Evolutionary conservation across 2,113 vertebrate species (phyloP).

Genomic region (Carettochelys insculpta): DNA sequence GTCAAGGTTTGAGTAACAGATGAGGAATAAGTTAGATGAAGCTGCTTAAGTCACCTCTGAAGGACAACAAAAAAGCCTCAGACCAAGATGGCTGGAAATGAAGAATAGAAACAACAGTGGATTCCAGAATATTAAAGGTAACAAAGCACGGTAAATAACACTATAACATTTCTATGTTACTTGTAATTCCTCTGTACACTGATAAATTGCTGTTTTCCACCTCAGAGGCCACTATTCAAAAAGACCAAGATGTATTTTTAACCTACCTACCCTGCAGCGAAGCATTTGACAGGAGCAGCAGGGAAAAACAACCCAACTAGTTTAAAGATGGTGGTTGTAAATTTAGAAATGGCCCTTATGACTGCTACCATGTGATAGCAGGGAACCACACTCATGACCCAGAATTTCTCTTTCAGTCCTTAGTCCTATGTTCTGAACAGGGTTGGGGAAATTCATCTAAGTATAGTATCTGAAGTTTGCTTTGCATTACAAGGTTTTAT

Average conservation of each 20-base stretch:
- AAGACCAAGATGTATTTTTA: neutral
- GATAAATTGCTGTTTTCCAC: neutral
- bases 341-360: neutral
- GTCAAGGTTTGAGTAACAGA: neutral
- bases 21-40: neutral
- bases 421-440: neutral
- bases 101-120: neutral
- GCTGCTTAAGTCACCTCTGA: neutral
- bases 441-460: constrained; percentile 37
- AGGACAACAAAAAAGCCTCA: neutral
- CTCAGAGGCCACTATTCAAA: neutral
- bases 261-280: neutral
- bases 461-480: constrained; percentile 37
- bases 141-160: neutral
- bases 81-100: neutral
- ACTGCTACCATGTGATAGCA: neutral
- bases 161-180: too few species aligned
- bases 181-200: neutral
- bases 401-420: neutral
- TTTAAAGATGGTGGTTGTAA: neutral
- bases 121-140: neutral
- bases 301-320: neutral
- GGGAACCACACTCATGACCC: neutral
- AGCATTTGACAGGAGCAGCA: neutral
- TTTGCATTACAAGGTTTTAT: constrained; percentile 43